These are phyloP conservation scores for Spodoptera picta DNA, from an alignment of 2,888 invertebrate genomes.

Conservation along the genomic window DNA sequence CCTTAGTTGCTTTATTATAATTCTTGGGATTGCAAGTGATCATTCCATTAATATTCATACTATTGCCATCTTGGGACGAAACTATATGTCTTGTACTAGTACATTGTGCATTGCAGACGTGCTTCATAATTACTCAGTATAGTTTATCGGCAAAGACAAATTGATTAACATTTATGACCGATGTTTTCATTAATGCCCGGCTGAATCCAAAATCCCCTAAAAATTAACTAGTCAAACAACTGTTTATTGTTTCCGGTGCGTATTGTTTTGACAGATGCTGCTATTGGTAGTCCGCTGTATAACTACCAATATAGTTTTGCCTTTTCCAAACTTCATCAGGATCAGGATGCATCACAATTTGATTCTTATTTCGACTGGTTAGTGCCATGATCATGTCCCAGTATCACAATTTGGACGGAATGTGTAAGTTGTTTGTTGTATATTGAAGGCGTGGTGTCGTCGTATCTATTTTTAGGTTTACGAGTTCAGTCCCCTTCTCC, in stretches of 20 bases:
- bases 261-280: slow-evolving; percentile 84
- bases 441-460: slow-evolving; percentile 72
- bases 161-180: slow-evolving; percentile 53
- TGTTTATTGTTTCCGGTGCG: slow-evolving; percentile 80
- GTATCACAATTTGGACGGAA: slow-evolving; percentile 47
- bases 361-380: slow-evolving; percentile 53
- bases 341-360: slow-evolving; percentile 51
- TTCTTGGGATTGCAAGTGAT: slow-evolving; percentile 2
- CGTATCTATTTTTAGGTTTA: slow-evolving; percentile 85
- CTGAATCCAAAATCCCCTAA: slow-evolving; percentile 55
- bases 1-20: background rate
- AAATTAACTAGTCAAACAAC: slow-evolving; percentile 67
- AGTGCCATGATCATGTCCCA: slow-evolving; percentile 51
- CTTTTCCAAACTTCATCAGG: slow-evolving; percentile 38
- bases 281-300: slow-evolving; percentile 53
- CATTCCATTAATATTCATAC: background rate
- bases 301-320: slow-evolving; percentile 46
- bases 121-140: slow-evolving; percentile 30
- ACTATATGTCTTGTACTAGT: slow-evolving; percentile 9
- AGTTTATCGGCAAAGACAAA: slow-evolving; percentile 31
- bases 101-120: slow-evolving; percentile 15
- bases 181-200: slow-evolving; percentile 53
- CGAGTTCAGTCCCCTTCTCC: slow-evolving; percentile 80
- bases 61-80: background rate
- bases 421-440: slow-evolving; percentile 56